Evolutionary conservation across 2,888 invertebrate genomes (phyloP), one percentile per base, ranked within the genome.

Genomic region (Melieria crassipennis): DNA sequence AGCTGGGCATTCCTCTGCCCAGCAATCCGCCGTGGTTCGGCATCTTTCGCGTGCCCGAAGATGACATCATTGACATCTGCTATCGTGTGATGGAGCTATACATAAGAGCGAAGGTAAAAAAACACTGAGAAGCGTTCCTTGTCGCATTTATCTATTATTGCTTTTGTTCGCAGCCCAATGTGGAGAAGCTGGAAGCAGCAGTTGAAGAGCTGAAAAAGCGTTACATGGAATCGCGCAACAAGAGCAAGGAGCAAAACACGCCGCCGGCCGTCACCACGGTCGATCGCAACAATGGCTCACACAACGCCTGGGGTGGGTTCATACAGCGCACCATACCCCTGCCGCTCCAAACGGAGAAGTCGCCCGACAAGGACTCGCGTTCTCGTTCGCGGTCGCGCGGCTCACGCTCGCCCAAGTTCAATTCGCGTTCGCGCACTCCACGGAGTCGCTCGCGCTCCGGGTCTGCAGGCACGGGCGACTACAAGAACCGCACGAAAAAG

Each of bases 1-100:
- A 95, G 82, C 89, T 97, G 46, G 92, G 93, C 77, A 90, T 98
- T 71, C 92, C 95, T 0, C 85, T 99, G 71, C 98, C 98, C 0
- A 93, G 92, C 73, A 92, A 90, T 78, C 98, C 98, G 0, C 90
- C 94, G 0, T 99, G 98, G 98, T 98, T 92, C 85, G 89, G 91
- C 0, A 88, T 98, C 4, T 98, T 98, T 84, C 92, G 93, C 82
- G 96, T 95, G 0, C 89, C 90, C 0, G 96, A 97, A 87, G 90
- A 90, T 47, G 92, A 95, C 76, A 94, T 99, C 4, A 89, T 92
- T 68, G 94, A 95, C 79, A 94, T 98, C 67, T 94, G 94, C 79
- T 87, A 91, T 62, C 90, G 92, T 60, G 95, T 98, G 75, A 88
- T 98, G 73, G 91, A 92, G 77, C 88, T 98, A 1, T 99, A 98